Evolutionary conservation across 1,140 invertebrate genomes (phyloP), one percentile per base, ranked within the genome.

Genomic region (Calephelis virginiensis): DNA sequence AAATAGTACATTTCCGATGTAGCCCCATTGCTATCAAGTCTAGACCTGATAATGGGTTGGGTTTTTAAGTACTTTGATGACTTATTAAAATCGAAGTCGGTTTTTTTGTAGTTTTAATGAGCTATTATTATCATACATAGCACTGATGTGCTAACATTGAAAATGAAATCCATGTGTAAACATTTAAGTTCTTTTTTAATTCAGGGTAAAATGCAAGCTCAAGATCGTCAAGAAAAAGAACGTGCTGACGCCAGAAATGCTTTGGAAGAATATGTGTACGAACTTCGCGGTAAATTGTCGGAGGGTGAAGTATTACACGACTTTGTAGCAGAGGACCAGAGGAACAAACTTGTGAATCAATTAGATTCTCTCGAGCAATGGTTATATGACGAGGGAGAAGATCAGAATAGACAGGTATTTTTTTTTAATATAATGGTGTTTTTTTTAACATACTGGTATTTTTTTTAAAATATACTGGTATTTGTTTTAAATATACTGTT

Each of bases 221-320:
- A 95, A 74, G 98, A 99, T 87, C 94, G 94, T 71, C 95, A 97
- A 80, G 98, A 99, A 90, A 99, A 98, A 77, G 97, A 99, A 84
- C 93, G 97, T 61, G 94, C 97, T 13, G 98, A 99, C 90, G 97
- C 97, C 0, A 96, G 98, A 77, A 99, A 99, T 92, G 96, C 97
- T 6, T 93, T 99, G 0, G 99, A 99, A 90, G 99, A 99, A 91
- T 99, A 99, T 82, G 97, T 99, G 13, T 99, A 99, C 85, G 98
- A 99, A 73, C 93, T 99, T 83, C 93, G 99, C 64, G 95, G 96
- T 37, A 97, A 98, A 83, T 72, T 83, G 61, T 93, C 91, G 8
- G 93, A 95, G 66, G 95, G 95, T 14, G 96, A 95, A 66, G 93
- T 95, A 37, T 92, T 98, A 28, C 95, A 95, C 65, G 92, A 94